phyloP scores from a whole-genome alignment of 2,797 vertebrate species.

The Serranus cabrilla region DNA sequence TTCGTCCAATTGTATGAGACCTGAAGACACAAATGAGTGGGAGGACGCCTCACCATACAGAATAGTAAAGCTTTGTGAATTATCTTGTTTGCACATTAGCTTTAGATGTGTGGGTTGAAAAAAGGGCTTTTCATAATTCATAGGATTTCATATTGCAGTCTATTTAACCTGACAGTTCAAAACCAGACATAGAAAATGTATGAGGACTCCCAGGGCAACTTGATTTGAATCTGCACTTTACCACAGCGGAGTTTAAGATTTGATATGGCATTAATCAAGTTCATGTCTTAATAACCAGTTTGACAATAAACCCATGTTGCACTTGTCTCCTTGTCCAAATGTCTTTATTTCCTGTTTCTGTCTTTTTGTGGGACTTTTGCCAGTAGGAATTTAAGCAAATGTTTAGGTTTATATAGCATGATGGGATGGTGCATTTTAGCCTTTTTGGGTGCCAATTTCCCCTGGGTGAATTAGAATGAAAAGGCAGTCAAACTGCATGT shows the following conservation, averaged over 20 bases:
- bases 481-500: background rate
- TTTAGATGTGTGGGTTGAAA: constrained; percentile 87
- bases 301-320: constrained; percentile 93
- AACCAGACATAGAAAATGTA: constrained; percentile 85
- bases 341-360: constrained; percentile 37
- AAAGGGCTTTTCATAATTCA: constrained; percentile 94
- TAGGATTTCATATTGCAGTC: constrained; percentile 80
- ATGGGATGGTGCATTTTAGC: background rate
- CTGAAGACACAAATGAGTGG: constrained; percentile 28
- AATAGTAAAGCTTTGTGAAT: constrained; percentile 73
- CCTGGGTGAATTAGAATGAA: background rate
- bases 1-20: constrained; percentile 52
- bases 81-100: constrained; percentile 87
- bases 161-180: constrained; percentile 75
- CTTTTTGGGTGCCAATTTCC: background rate
- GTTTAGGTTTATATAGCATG: background rate
- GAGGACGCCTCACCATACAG: constrained; percentile 45
- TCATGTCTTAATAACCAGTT: constrained; percentile 93
- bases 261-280: constrained; percentile 92
- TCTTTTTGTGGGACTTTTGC: accelerated
- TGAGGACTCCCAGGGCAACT: constrained; percentile 89
- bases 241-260: constrained; percentile 90
- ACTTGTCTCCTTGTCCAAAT: constrained; percentile 72
- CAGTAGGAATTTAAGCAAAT: background rate
- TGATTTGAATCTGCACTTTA: constrained; percentile 97